Evolutionary conservation across 2,888 invertebrate species (phyloP), one percentile per base, ranked within the genome.

Genomic region (Dorcus parallelipipedus): DNA sequence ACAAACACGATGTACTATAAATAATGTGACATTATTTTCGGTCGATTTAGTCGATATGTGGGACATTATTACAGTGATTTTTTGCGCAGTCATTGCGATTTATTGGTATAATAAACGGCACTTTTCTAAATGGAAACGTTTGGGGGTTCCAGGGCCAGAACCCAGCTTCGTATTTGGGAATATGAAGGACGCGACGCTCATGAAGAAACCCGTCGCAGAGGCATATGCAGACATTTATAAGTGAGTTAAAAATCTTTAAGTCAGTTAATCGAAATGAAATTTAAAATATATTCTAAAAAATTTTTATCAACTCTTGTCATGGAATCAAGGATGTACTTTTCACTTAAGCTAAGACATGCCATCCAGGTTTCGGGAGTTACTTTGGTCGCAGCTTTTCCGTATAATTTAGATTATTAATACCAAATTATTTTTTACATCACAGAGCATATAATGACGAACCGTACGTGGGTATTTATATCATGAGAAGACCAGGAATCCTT

Each of bases 171-270:
- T 69, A 52, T 67, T 68, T 38, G 71, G 71, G n/a, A 74, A 73
- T 63, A 57, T 74, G 17, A 67, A 64, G n/a, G 64, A 63, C 14
- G 61, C 64, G 14, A 48, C 69, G 4, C 56, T 65, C 4, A 57
- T 64, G 39, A 67, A 65, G 56, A 68, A 67, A 55, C 65, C 70
- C 38, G 43, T 71, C 3, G 66, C 69, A 3, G 63, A 69, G 43
- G 60, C 70, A 17, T 69, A 68, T 47, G 33, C 49, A 4, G 70
- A 72, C 43, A 65, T 74, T 42, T 74, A 74, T 66, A 69, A 66
- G 73, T 73, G 61, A 67, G 9, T 20, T 45, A 42, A 33, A 33
- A 33, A 33, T 6, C 4, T 33, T 33, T 4, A 7, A 4, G 26
- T 7, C 1, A 33, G 6, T 33, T 33, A 33, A 33, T 4, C 5